Base-by-base conservation (phyloP, 2,113 vertebrate species). In the Tonatia bakeri region DNA sequence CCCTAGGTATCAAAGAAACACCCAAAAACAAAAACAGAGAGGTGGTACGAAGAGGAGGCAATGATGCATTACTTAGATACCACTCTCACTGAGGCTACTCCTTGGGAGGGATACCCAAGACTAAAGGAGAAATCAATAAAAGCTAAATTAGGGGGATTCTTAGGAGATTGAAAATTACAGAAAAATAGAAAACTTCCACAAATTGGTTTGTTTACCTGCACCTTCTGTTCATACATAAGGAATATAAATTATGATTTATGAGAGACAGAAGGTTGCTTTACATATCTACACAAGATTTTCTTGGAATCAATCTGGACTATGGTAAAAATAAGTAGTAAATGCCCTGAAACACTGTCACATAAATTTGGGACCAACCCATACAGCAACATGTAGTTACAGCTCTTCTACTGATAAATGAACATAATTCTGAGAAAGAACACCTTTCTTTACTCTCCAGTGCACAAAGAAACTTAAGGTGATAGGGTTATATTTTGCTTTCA, bases 161-260 rank as follows among this genome's bases (percentile, higher is more conserved):
- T 16, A 54, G 17, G 31, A 91, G 52, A 93, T 3, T 69, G 43
- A 50, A 87, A 95, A 83, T 86, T 79, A 92, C 31, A 47, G 67
- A 88, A 94, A 92, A 95, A 76, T 22, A 96, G 64, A 79, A 80
- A 92, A 95, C 84, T 91, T 96, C 79, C 85, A 94, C 72, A 95
- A 97, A 93, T 91, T 65, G 50, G 81, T 97, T 97, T 98, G 91
- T 97, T 97, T 98, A 97, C 88, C 94, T 97, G 67, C 50, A 96
- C 96, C 96, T 95, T 97, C 95, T 97, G 96, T 97, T 97, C 95
- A 81, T 76, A 97, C 94, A 97, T 97, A 97, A 95, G 95, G 88
- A 96, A 83, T 19, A 94, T 91, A 97, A 96, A 97, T 98, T 94
- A 96, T 94, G 93, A 97, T 97, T 97, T 97, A 97, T 91, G 95